Base-by-base conservation (phyloP, 2,888 invertebrate genomes). In the Lamellibrachia satsuma region DNA sequence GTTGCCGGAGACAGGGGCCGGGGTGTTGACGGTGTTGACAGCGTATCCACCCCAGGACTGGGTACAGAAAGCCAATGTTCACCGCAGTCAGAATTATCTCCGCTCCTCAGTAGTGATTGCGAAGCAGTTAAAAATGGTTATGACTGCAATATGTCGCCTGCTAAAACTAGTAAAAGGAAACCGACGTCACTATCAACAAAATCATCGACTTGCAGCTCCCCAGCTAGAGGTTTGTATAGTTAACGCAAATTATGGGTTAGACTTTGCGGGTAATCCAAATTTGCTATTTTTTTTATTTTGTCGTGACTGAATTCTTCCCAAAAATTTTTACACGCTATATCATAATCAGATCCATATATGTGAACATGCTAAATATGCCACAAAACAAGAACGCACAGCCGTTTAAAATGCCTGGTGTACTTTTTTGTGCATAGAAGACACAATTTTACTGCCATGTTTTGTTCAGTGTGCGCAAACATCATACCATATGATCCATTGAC, bases 201-300 rank as follows among this genome's bases (percentile, higher is more conserved):
- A 75, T 75, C 75, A 4, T 92, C n/a, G 90, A 92, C 92, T 6
- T 93, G 93, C 91, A 93, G 93, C 93, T 93, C 93, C 51, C 93
- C 93, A 27, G 93, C 93, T 90, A 92, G 93, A 93, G 93, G 93
- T 93, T 91, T 6, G 75, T 52, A 52, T 39, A 39, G 39, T 39
- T 39, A 39, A 39, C 39, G 39, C 39, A 39, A 39, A 39, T 39
- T 39, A 39, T 39, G 39, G 39, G 39, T 39, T 39, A 39, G 39
- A 39, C 39, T 39, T 39, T 39, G 90, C 57, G 57, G 51, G 55
- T 91, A 91, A 52, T 39, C n/a, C 39, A 52, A 39, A n/a, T 52
- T 9, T 91, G 91, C 51, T 52, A n/a, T 11, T 91, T 39, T 15
- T 39, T 39, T 39, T 39, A 39, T 39, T 39, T 39, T 39, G 39